phyloP scores from a whole-genome alignment of 2,888 invertebrate genomes.

The Tupiocoris notatus region DNA sequence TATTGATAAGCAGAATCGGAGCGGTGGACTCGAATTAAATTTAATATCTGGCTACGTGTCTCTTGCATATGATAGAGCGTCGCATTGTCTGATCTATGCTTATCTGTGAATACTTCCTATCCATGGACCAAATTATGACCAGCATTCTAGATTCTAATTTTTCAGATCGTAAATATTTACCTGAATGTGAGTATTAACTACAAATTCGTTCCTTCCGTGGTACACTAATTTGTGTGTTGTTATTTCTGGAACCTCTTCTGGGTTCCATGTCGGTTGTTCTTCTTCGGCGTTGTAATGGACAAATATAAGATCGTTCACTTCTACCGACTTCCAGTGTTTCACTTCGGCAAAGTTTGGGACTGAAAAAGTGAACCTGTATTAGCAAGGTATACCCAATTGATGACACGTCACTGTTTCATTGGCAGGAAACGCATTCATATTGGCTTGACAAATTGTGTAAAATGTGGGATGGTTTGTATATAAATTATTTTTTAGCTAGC shows the following conservation, averaged over 20 bases:
- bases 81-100: too few relatives aligned
- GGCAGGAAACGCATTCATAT: too few relatives aligned
- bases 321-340: slow-evolving; percentile 67
- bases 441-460: too few relatives aligned
- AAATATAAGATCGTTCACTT: slow-evolving; percentile 73
- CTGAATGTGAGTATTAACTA: slow-evolving; percentile 74
- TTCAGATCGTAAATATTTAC: slow-evolving; percentile 55
- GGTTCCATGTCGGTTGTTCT: slow-evolving; percentile 67
- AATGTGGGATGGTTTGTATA: too few relatives aligned
- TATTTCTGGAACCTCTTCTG: slow-evolving; percentile 61
- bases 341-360: slow-evolving; percentile 59
- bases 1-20: too few relatives aligned
- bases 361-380: not conserved
- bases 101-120: too few relatives aligned
- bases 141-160: too few relatives aligned
- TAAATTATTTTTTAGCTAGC: not conserved
- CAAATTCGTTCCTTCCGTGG: slow-evolving; percentile 75
- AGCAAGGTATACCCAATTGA: not conserved
- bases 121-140: too few relatives aligned
- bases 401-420: too few relatives aligned
- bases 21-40: too few relatives aligned
- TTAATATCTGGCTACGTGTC: too few relatives aligned
- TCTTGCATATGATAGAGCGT: too few relatives aligned
- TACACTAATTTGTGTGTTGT: slow-evolving; percentile 61
- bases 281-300: slow-evolving; percentile 80